Base-by-base conservation (phyloP, 2,113 vertebrate genomes). In the Phalacrocorax brasilianus region DNA sequence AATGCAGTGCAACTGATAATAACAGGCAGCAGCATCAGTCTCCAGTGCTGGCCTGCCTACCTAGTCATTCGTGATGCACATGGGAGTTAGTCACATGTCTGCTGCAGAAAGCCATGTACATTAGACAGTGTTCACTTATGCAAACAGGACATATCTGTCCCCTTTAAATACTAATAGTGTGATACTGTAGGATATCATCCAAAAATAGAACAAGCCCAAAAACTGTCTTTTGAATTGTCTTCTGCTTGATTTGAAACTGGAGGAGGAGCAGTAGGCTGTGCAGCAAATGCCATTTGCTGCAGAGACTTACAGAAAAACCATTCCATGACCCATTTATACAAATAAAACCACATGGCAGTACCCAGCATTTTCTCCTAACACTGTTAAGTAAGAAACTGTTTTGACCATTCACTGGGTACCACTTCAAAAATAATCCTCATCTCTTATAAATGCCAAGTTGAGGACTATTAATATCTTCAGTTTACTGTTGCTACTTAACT, bases 381-480 rank as follows among this genome's bases (percentile, higher is more conserved):
- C 7, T 77, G 40, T 55, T 83, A 77, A 88, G 88, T 93, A 86
- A 79, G 76, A 91, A 82, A 44, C 42, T n/a, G 26, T 61, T 92
- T 50, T 62, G 65, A 66, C 52, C 9, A 1, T 38, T 89, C 79
- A 73, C 52, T 79, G 65, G 32, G 22, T 84, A 47, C 45, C 40
- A 33, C 42, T 86, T 90, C 16, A 90, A 63, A 75, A 95, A 61
- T 42, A 92, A 91, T 86, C 45, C 33, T 63, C 6, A 44, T 65
- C 28, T 91, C 58, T 86, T 70, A 88, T 12, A 85, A 94, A 73
- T 82, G 14, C 59, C 85, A 76, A 75, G 12, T 52, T 75, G 38
- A 90, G 47, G 26, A 79, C 72, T 90, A 44, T 86, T 86, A 61
- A 73, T 80, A 88, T 67, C 45, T 45, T 76, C 61, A 74, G n/a